phyloP scores from a whole-genome alignment of 2,113 vertebrate genomes.

The Brachypodius melanocephalos region DNA sequence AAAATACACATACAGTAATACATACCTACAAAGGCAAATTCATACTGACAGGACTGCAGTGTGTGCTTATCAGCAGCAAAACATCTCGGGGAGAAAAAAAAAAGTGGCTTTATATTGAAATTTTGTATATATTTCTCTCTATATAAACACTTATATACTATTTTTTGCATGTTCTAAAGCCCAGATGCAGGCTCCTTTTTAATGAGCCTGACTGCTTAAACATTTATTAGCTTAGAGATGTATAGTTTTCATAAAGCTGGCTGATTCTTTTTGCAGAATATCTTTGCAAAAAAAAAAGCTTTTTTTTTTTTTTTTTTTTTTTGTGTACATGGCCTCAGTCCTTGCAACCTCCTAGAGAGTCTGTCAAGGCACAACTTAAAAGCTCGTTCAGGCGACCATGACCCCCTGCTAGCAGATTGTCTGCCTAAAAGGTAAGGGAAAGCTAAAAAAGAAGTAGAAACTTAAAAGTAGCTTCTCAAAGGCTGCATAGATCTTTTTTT shows the following conservation, averaged over 20 bases:
- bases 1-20: constrained; percentile 64
- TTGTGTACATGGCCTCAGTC: constrained; percentile 60
- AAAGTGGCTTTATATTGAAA: constrained; percentile 18
- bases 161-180: constrained; percentile 18
- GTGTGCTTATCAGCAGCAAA: constrained; percentile 62
- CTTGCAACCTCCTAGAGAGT: constrained; percentile 65
- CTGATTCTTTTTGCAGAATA: constrained; percentile 48
- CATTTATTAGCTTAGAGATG: constrained; percentile 57
- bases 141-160: constrained; percentile 48
- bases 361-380: constrained; percentile 74
- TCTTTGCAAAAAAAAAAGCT: constrained; percentile 20
- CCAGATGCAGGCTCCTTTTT: constrained; percentile 32
- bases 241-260: constrained; percentile 54
- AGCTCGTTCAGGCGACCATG: constrained; percentile 69
- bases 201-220: constrained; percentile 58
- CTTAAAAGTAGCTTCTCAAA: constrained; percentile 72
- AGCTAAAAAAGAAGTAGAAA: constrained; percentile 69
- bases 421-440: constrained; percentile 70
- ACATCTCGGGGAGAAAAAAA: constrained; percentile 38
- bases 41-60: constrained; percentile 64
- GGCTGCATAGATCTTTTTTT: constrained; percentile 66
- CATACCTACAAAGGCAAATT: constrained; percentile 69
- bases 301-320: not conserved
- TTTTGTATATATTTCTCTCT: not conserved
- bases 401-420: constrained; percentile 68